Percentiles rank a stretch among this genome's conserved stretches.
phyloP scores from a whole-genome alignment of 2,113 vertebrate genomes.

The Platichthys stellatus region DNA sequence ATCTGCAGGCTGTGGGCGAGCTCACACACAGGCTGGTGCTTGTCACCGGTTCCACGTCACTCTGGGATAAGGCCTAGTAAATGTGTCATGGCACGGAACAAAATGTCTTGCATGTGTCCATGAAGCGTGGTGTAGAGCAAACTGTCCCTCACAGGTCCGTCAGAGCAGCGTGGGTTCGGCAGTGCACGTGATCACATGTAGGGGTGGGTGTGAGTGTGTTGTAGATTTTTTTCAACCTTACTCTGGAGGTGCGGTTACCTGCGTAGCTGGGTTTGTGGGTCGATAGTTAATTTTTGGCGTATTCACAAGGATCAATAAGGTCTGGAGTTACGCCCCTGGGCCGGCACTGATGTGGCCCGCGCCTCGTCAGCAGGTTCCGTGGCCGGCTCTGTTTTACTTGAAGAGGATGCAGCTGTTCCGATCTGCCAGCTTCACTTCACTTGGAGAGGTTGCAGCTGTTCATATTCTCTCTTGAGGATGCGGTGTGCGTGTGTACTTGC shows the following conservation, averaged over 20 bases:
- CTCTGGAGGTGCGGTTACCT: slow-evolving; percentile 62
- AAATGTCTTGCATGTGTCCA: slow-evolving; percentile 59
- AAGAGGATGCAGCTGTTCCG: slow-evolving; percentile 73
- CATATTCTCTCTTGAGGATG: slow-evolving; percentile 58
- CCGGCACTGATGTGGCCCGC: slow-evolving; percentile 39
- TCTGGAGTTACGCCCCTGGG: slow-evolving; percentile 55
- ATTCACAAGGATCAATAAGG: slow-evolving; percentile 78
- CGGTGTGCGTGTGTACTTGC: slow-evolving; percentile 6
- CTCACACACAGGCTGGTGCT: slow-evolving; percentile 67
- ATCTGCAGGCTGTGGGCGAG: slow-evolving; percentile 72
- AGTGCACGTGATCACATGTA: slow-evolving; percentile 1
- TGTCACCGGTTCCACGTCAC: slow-evolving; percentile 68
- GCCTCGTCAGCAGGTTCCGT: slow-evolving; percentile 74
- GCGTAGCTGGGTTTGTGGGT: slow-evolving; percentile 69
- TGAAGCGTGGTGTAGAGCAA: slow-evolving; percentile 45
- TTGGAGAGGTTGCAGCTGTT: slow-evolving; percentile 76
- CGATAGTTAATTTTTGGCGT: slow-evolving; percentile 83
- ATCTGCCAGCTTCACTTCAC: slow-evolving; percentile 69
- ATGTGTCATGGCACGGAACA: slow-evolving; percentile 63
- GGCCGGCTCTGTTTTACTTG: slow-evolving; percentile 63
- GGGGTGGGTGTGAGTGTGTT: neutral
- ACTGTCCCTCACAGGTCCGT: slow-evolving; percentile 63
- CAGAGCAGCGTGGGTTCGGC: slow-evolving; percentile 33
- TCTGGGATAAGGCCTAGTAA: slow-evolving; percentile 31
- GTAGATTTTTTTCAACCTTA: slow-evolving; percentile 1